A percentile compares a stretch with the other conserved stretches of the same genome.
Conservation (phyloP, 1,140 invertebrate genomes). For the Drosophila serrata region DNA sequence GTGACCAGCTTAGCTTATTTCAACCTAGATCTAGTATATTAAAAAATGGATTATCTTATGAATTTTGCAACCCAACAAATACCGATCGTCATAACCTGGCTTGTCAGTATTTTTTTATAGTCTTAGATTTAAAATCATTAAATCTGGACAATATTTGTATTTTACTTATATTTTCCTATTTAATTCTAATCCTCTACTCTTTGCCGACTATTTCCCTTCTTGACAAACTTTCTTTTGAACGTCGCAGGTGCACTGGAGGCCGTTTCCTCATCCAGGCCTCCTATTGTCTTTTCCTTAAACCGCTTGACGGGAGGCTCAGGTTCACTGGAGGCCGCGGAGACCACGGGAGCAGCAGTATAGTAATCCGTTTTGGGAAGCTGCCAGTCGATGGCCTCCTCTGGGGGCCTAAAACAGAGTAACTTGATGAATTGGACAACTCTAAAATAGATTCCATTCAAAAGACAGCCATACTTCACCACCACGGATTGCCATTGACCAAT, state of each 20-base stretch:
- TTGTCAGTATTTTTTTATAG: too few relatives aligned
- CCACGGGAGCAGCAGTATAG: constrained; percentile 73
- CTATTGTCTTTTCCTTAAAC: constrained; percentile 89
- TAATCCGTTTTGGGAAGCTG: constrained; percentile 87
- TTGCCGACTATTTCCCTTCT: constrained; percentile 87
- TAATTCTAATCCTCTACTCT: constrained; percentile 86
- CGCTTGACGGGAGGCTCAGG: constrained; percentile 86
- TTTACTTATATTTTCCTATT: neutral
- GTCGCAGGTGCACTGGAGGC: constrained; percentile 75
- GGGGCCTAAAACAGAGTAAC: constrained; percentile 46
- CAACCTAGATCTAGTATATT: too few relatives aligned
- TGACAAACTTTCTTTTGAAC: constrained; percentile 89
- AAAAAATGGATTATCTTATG: too few relatives aligned
- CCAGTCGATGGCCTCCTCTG: constrained; percentile 86
- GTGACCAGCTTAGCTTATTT: too few relatives aligned
- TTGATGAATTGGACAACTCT: neutral
- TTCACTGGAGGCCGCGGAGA: constrained; percentile 59
- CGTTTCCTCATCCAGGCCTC: constrained; percentile 86
- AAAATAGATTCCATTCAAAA: neutral
- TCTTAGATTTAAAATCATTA: too few relatives aligned
- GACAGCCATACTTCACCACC: constrained; percentile 85
- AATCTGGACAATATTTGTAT: too few relatives aligned
- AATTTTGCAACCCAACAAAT: too few relatives aligned
- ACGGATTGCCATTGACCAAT: constrained; percentile 89
- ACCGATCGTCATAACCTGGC: too few relatives aligned